Conservation (phyloP, 2,888 invertebrate genomes). For the Drosophila robusta region DNA sequence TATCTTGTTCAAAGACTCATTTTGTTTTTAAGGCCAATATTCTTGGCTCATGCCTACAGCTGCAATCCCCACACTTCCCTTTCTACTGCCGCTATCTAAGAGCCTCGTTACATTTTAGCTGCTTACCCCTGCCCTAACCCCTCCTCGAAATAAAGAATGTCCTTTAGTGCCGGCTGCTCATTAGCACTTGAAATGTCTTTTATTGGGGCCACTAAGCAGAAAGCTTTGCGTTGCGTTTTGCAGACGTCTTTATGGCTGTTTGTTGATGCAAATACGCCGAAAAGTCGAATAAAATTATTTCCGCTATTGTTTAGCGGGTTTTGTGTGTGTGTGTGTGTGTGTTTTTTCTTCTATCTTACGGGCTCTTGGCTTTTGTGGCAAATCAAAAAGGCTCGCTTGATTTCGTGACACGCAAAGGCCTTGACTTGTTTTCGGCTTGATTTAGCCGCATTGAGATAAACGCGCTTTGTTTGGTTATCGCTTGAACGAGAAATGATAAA, state of each 20-base stretch:
- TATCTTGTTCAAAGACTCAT: not conserved
- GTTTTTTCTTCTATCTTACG: slow-evolving; percentile 1
- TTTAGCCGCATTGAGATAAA: slow-evolving; percentile 71
- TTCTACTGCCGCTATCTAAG: not conserved
- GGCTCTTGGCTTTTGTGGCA: slow-evolving; percentile 35
- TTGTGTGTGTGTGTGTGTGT: slow-evolving; percentile 18
- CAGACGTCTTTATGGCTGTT: slow-evolving; percentile 69
- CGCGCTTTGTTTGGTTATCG: slow-evolving; percentile 66
- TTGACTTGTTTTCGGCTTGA: slow-evolving; percentile 48
- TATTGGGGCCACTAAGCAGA: slow-evolving; percentile 52
- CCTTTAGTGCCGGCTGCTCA: slow-evolving; percentile 39
- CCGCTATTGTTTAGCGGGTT: slow-evolving; percentile 63
- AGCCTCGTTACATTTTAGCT: not conserved
- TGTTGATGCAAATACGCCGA: slow-evolving; percentile 69
- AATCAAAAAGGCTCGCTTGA: slow-evolving; percentile 52
- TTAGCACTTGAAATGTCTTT: slow-evolving; percentile 61
- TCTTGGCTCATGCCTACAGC: not conserved
- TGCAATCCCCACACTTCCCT: not conserved
- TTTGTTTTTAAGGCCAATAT: not conserved
- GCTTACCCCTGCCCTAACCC: not conserved
- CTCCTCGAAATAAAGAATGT: slow-evolving; percentile 11
- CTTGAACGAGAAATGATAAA: slow-evolving; percentile 53
- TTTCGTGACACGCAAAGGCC: slow-evolving; percentile 62
- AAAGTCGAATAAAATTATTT: slow-evolving; percentile 74
- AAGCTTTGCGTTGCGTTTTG: slow-evolving; percentile 37